phyloP scores from a whole-genome alignment of 2,797 vertebrate species.

The Siniperca undulata region DNA sequence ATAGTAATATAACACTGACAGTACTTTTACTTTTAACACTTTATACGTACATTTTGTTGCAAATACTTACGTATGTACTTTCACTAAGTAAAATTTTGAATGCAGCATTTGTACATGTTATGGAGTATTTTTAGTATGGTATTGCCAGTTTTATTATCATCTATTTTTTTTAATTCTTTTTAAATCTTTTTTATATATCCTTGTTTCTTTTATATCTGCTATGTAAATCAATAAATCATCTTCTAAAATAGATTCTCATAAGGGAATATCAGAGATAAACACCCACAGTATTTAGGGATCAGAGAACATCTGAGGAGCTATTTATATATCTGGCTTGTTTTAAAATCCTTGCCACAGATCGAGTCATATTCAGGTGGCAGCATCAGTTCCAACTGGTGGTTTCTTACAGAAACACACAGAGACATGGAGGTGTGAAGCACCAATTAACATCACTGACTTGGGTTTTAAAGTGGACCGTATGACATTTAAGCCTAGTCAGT shows the following conservation, averaged over 20 bases:
- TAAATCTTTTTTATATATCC: background rate
- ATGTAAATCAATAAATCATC: background rate
- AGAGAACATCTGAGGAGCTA: constrained; percentile 4
- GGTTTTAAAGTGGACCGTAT: background rate
- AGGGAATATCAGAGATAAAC: background rate
- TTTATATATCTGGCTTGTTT: background rate
- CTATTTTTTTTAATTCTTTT: background rate
- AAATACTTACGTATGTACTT: no score
- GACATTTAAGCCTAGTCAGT: background rate
- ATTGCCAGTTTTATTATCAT: background rate
- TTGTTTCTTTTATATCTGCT: background rate
- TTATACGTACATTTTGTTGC: no score
- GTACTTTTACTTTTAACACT: no score
- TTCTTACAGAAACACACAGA: background rate
- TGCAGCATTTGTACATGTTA: no score
- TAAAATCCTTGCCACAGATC: background rate
- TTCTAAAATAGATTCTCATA: background rate
- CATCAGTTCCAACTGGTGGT: background rate
- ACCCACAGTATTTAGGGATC: background rate
- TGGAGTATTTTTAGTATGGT: background rate
- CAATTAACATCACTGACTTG: background rate
- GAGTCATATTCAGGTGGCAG: background rate
- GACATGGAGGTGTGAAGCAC: background rate
- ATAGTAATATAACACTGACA: background rate
- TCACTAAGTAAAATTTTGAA: background rate